phyloP scores from a whole-genome alignment of 2,113 vertebrate species.

The Cyprinodon tularosa region DNA sequence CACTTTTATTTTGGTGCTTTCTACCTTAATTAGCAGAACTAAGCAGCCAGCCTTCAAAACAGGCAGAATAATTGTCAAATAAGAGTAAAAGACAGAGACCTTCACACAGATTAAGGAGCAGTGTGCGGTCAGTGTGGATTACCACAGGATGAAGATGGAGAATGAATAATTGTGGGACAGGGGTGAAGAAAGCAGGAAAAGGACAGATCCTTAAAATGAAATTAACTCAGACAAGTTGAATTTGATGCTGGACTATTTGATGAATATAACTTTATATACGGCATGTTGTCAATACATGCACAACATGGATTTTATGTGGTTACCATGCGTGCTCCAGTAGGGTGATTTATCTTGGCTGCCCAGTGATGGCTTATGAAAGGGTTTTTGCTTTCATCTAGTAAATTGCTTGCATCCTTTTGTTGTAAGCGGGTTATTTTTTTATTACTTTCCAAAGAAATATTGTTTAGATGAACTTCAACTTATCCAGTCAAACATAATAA shows the following conservation, averaged over 20 bases:
- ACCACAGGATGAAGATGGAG: background rate
- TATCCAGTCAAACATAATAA: background rate
- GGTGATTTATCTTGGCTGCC: conserved; percentile 11
- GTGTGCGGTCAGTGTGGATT: conserved; percentile 15
- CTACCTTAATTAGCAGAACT: background rate
- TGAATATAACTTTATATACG: background rate
- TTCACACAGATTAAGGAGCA: conserved; percentile 1
- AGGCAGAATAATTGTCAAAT: background rate
- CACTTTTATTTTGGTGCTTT: background rate
- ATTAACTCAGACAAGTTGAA: background rate
- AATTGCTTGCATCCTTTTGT: background rate
- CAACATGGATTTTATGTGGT: background rate
- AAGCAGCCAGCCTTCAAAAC: background rate
- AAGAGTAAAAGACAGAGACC: background rate
- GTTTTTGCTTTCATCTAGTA: background rate
- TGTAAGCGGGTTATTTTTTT: background rate
- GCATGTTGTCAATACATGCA: background rate
- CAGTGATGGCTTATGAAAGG: background rate
- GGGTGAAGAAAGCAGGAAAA: background rate
- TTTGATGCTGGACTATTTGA: background rate
- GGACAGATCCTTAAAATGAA: background rate
- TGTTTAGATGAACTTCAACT: background rate
- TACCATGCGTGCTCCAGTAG: background rate
- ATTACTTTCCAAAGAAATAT: background rate
- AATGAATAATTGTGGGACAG: background rate